Conservation (phyloP, 2,797 vertebrate species). For the Alouatta caraya region DNA sequence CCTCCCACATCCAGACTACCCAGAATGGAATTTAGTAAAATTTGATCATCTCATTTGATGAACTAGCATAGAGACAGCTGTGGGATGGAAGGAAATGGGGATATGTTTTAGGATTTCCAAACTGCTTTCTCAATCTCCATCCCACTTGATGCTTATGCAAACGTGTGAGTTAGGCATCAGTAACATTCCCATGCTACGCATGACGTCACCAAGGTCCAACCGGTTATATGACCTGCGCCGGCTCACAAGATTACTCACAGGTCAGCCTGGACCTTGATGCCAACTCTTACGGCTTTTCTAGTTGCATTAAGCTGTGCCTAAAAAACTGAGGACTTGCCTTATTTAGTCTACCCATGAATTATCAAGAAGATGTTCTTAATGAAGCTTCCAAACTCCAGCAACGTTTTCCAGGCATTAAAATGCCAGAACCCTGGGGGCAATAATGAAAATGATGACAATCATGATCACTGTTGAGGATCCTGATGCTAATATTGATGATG, state of each 20-base stretch:
- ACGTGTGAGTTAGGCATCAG: rapidly evolving
- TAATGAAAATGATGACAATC: too few species aligned
- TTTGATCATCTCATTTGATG: not conserved
- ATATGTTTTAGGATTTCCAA: not conserved
- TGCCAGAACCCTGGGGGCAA: not conserved
- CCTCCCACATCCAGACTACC: not conserved
- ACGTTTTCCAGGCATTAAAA: not conserved
- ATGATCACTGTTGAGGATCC: not conserved
- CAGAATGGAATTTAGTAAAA: not conserved
- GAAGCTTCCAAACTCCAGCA: not conserved
- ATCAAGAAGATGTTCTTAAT: not conserved
- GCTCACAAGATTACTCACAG: not conserved
- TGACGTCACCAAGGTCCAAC: not conserved
- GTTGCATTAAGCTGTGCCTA: not conserved
- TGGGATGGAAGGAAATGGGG: not conserved
- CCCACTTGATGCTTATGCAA: not conserved
- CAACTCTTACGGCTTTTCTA: rapidly evolving
- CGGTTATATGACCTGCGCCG: not conserved
- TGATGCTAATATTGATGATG: not conserved
- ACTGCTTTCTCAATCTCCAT: not conserved
- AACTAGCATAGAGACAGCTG: not conserved
- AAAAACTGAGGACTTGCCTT: not conserved
- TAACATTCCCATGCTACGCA: rapidly evolving
- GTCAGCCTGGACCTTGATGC: not conserved
- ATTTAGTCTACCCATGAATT: not conserved